These are phyloP conservation scores for Leptobrachium ailaonicum DNA, from an alignment of 2,113 vertebrate species.

Conservation along the genomic window DNA sequence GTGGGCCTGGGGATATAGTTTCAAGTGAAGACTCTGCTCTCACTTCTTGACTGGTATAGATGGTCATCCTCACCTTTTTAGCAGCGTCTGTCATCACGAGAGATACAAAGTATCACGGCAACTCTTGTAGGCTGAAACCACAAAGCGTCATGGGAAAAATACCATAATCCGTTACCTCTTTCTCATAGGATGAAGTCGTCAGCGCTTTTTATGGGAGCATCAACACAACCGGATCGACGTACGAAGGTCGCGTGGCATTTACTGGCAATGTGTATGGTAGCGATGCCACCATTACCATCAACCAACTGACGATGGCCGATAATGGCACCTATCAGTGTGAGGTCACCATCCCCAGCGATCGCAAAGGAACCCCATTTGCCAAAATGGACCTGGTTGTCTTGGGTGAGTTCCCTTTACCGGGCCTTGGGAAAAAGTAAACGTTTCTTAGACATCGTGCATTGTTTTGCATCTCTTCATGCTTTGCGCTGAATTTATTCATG, in stretches of 20 bases:
- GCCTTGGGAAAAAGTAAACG: no score
- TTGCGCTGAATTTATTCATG: no score
- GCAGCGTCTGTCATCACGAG: no score
- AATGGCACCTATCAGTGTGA: slow-evolving; percentile 73
- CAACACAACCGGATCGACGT: slow-evolving; percentile 54
- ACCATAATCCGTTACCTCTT: background rate
- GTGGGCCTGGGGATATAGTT: no score
- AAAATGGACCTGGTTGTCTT: slow-evolving; percentile 72
- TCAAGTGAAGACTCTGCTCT: no score
- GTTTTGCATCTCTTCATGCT: no score
- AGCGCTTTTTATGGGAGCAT: slow-evolving; percentile 25
- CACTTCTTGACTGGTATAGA: no score
- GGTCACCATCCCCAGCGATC: slow-evolving; percentile 64
- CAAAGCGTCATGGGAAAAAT: no score
- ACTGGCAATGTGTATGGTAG: accelerated
- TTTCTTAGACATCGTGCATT: no score
- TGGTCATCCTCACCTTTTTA: no score
- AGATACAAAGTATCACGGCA: no score
- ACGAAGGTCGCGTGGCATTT: slow-evolving; percentile 61
- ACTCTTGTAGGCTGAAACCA: no score
- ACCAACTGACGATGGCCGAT: slow-evolving; percentile 72
- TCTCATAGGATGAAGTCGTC: slow-evolving; percentile 62
- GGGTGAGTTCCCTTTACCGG: slow-evolving; percentile 63
- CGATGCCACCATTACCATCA: slow-evolving; percentile 66
- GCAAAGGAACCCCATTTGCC: slow-evolving; percentile 39